Base-by-base conservation (phyloP, 1,140 invertebrate species). In the Diploscapter pachys region DNA sequence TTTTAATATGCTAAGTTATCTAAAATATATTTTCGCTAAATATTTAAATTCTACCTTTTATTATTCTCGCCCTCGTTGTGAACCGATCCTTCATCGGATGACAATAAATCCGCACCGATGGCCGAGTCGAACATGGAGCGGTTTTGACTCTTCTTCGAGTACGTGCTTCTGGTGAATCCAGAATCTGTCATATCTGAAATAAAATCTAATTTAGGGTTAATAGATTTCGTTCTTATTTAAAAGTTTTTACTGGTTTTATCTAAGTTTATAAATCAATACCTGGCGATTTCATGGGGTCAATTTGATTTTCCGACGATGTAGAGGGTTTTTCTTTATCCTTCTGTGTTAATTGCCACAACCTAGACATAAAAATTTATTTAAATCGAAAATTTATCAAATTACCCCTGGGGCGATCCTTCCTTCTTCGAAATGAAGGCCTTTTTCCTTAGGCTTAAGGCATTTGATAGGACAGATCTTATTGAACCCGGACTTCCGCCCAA, bases 111-210 rank as follows among this genome's bases (percentile, higher is more conserved):
- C 2, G 73, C 73, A 2, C 73, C 73, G 13, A 74, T 74, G 4
- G 73, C 73, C 4, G 73, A 74, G 63, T 74, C 73, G 13, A 66
- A 74, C 73, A 74, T 74, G 56, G 73, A 74, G 13, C 57, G 4
- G 4, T 68, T 68, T 6, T 8, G 56, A 52, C 66, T 68, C 51
- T 62, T 54, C 31, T 74, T 74, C 9, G 65, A 69, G 31, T 74
- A 11, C 4, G 50, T 50, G 63, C 70, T 72, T 63, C 53, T 11
- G 49, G 73, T 57, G 65, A 74, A 69, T 57, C n/a, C 63, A 5
- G 57, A 51, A 54, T 74, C 73, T 4, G 73, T 57, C 31, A 31
- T 31, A 31, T 31, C 31, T 31, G 31, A 31, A 31, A 31, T 31
- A 31, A 31, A 31, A 31, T 31, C 1, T 31, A 31, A 31, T 31